A percentile compares a stretch with the other conserved stretches of the same genome.
Evolutionary conservation across 2,797 vertebrate genomes (phyloP).

Genomic region (Microhierax caerulescens): DNA sequence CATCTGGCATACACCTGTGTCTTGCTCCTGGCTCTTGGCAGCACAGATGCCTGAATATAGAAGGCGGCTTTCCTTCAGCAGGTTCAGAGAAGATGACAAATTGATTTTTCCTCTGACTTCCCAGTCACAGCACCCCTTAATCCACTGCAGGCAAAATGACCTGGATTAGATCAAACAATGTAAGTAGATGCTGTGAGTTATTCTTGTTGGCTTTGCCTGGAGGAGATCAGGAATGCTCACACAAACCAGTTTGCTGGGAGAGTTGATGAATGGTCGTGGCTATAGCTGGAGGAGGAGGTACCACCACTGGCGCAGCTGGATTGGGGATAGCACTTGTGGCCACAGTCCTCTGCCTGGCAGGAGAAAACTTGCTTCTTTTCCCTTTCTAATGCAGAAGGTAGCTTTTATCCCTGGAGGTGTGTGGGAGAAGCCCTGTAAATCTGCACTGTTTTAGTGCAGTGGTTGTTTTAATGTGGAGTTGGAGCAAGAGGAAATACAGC

Average conservation of each 20-base stretch:
- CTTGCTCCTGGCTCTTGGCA: neutral
- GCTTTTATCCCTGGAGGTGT: neutral
- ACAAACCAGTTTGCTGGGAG: neutral
- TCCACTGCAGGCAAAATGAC: neutral
- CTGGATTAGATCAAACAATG: neutral
- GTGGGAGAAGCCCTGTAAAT: neutral
- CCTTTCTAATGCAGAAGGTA: neutral
- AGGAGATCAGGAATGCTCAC: neutral
- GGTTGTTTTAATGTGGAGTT: neutral
- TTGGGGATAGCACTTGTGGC: neutral
- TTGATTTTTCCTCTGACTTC: neutral
- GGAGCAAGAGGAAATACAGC: neutral
- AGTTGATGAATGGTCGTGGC: neutral
- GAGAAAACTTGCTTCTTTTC: neutral
- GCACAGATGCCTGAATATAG: neutral
- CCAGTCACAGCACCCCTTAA: neutral
- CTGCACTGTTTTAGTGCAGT: neutral
- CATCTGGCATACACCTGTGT: slow-evolving; percentile 37
- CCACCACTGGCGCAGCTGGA: neutral
- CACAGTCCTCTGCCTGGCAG: neutral
- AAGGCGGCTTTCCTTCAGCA: neutral
- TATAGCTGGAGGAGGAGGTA: neutral
- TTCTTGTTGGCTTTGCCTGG: neutral
- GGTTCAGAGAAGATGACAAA: neutral
- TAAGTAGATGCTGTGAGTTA: neutral